Evolutionary conservation across 1,140 invertebrate genomes (phyloP).

Genomic region (Brachionus rotundiformis): DNA sequence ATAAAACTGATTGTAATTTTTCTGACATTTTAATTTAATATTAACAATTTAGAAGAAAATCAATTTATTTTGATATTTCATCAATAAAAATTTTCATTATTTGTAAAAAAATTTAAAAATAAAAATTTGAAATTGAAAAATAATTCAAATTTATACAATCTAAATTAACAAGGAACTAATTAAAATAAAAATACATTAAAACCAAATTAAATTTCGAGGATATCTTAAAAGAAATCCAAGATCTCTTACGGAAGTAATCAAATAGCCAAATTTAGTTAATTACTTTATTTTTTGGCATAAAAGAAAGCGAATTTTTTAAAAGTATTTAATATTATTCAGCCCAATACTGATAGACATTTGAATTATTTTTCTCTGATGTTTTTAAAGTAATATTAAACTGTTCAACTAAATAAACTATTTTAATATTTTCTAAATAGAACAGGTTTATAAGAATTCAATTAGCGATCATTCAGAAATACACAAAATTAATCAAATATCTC

Average conservation of each 20-base stretch:
- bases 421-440: neutral
- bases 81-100: too few species aligned
- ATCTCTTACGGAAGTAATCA: slow-evolving; percentile 25
- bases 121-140: neutral
- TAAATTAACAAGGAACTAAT: neutral
- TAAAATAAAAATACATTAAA: neutral
- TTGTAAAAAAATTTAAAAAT: too few species aligned
- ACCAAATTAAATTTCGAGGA: neutral
- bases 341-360: neutral
- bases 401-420: neutral
- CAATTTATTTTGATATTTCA: too few species aligned
- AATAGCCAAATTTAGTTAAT: slow-evolving; percentile 1
- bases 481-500: neutral
- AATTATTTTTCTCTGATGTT: slow-evolving; percentile 4
- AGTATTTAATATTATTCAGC: neutral
- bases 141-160: too few species aligned
- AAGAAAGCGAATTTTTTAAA: slow-evolving; percentile 1
- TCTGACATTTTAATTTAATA: too few species aligned
- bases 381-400: too few species aligned
- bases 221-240: slow-evolving; percentile 9
- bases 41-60: too few species aligned
- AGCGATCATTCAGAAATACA: neutral
- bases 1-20: too few species aligned
- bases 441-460: slow-evolving; percentile 28
- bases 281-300: slow-evolving; percentile 40